Conservation (phyloP, 2,113 vertebrate genomes). For the Tachysurus fulvidraco region DNA sequence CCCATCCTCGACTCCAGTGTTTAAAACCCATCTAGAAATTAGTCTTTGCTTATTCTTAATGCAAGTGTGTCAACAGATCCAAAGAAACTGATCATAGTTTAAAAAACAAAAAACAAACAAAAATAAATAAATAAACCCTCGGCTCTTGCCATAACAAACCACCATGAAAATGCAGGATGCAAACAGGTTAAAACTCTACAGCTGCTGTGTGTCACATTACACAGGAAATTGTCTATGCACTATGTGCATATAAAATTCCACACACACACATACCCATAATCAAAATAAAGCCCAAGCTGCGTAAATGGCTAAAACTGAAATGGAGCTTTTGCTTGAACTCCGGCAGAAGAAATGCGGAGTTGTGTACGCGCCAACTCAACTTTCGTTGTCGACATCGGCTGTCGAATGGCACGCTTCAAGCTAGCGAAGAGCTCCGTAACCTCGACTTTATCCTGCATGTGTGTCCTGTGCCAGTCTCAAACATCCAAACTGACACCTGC, state of each 20-base stretch:
- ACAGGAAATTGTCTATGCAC: slow-evolving; percentile 86
- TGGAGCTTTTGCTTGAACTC: not conserved
- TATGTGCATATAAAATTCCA: slow-evolving; percentile 70
- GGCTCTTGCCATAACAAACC: slow-evolving; percentile 58
- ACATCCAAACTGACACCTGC: not conserved
- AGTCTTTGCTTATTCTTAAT: too few species aligned
- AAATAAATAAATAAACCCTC: slow-evolving; percentile 69
- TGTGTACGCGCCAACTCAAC: not conserved
- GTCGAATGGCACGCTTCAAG: not conserved
- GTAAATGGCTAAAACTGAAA: slow-evolving; percentile 14
- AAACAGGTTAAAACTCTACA: slow-evolving; percentile 30
- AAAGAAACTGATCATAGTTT: slow-evolving; percentile 80
- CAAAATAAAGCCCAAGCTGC: slow-evolving; percentile 9
- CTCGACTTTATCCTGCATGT: slow-evolving; percentile 10
- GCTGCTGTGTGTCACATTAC: slow-evolving; percentile 50
- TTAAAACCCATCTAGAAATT: slow-evolving; percentile 63
- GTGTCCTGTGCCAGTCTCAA: not conserved
- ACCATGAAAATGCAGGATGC: slow-evolving; percentile 24
- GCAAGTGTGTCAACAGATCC: slow-evolving; percentile 1
- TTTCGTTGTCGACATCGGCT: not conserved
- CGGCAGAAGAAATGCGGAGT: not conserved
- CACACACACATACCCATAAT: slow-evolving; percentile 1
- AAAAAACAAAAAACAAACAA: slow-evolving; percentile 68
- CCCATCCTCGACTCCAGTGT: slow-evolving; percentile 41
- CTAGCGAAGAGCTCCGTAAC: not conserved